Conservation (phyloP, 2,113 vertebrate genomes). For the Otolemur garnettii region DNA sequence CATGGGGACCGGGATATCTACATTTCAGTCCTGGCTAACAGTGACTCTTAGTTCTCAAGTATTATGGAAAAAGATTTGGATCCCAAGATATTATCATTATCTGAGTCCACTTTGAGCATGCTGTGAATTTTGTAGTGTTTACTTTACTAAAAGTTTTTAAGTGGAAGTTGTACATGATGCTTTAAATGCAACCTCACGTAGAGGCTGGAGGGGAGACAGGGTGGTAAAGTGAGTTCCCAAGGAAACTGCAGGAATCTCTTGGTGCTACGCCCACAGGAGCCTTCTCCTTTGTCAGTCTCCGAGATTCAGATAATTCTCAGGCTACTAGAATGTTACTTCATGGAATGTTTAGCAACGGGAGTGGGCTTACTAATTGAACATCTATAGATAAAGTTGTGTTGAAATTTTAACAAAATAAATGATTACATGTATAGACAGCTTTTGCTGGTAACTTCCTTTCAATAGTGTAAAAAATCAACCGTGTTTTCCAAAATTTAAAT, state of each 20-base stretch:
- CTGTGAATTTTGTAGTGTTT: neutral
- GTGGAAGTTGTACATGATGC: neutral
- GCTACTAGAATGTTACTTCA: neutral
- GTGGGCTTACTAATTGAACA: neutral
- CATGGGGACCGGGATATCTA: neutral
- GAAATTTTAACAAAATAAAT: constrained; percentile 39
- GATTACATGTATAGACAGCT: neutral
- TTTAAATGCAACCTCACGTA: neutral
- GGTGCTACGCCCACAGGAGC: neutral
- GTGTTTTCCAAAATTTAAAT: constrained; percentile 36
- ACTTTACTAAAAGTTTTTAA: neutral
- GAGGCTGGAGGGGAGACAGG: neutral
- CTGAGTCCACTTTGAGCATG: neutral
- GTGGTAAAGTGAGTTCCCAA: neutral
- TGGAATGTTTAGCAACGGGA: neutral
- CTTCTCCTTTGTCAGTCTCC: neutral
- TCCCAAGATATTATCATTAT: neutral
- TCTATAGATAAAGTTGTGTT: neutral
- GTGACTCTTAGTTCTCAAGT: neutral
- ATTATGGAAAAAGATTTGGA: neutral
- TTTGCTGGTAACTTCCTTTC: constrained; percentile 33
- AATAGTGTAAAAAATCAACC: neutral
- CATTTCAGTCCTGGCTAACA: neutral
- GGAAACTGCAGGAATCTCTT: neutral
- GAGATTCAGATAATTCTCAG: neutral